Evolutionary conservation across 2,797 vertebrate genomes (phyloP).

Genomic region (Falco novaeseelandiae): DNA sequence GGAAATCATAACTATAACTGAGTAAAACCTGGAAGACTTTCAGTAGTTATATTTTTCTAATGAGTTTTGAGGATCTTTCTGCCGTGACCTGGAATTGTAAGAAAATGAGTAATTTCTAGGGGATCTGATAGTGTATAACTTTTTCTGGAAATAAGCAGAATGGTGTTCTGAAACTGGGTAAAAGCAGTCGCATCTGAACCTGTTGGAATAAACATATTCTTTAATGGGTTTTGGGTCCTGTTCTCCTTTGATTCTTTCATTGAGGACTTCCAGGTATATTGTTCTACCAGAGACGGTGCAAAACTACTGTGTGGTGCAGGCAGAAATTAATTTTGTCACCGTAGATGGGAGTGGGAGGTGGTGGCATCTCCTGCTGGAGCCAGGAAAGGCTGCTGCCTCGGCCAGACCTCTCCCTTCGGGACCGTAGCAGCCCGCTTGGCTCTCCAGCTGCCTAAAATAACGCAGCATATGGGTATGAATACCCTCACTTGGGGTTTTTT

Average conservation of each 20-base stretch:
- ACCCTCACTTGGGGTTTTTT: background rate
- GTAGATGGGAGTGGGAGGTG: background rate
- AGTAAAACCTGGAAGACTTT: background rate
- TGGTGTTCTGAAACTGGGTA: background rate
- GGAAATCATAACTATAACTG: background rate
- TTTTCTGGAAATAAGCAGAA: background rate
- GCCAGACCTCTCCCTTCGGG: background rate
- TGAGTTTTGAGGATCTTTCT: background rate
- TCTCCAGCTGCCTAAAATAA: background rate
- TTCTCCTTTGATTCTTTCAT: background rate
- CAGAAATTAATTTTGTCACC: background rate
- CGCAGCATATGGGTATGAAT: fast-evolving
- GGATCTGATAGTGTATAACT: background rate
- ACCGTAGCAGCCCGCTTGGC: background rate
- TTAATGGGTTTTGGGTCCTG: fast-evolving
- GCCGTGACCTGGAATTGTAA: background rate
- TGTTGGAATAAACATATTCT: background rate
- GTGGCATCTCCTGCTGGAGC: background rate
- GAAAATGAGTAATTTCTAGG: background rate
- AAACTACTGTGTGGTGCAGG: background rate
- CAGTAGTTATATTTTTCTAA: background rate
- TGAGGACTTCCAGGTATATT: background rate
- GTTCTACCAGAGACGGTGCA: fast-evolving
- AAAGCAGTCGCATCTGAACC: background rate
- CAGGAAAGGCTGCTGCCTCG: background rate